phyloP scores from a whole-genome alignment of 2,113 vertebrate genomes.

The Anolis carolinensis region DNA sequence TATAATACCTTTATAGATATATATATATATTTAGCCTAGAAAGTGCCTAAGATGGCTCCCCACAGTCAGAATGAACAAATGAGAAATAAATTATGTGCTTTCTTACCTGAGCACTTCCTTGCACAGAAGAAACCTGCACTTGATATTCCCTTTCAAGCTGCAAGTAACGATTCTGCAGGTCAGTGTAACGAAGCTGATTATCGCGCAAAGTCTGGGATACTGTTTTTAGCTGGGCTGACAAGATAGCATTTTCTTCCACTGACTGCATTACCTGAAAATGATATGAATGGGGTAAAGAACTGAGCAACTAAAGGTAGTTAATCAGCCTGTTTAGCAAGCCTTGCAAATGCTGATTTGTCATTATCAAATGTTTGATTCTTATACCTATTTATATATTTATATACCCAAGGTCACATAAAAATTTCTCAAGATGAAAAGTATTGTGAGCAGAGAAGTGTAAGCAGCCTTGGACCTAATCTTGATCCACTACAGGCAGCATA shows the following conservation, averaged over 20 bases:
- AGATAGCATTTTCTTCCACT: conserved; percentile 78
- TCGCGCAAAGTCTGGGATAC: conserved; percentile 84
- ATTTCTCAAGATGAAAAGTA: too few relatives aligned
- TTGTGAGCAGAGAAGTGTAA: too few relatives aligned
- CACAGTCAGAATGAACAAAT: background rate
- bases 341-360: too few relatives aligned
- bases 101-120: conserved; percentile 60
- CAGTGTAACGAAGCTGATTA: conserved; percentile 74
- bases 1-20: too few relatives aligned
- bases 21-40: too few relatives aligned
- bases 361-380: too few relatives aligned
- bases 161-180: conserved; percentile 80
- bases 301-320: background rate
- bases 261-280: conserved; percentile 78
- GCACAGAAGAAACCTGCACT: conserved; percentile 58
- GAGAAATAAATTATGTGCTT: background rate
- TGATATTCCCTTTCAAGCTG: conserved; percentile 80
- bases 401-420: too few relatives aligned
- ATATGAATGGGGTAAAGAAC: background rate
- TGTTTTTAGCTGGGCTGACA: conserved; percentile 79
- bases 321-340: too few relatives aligned
- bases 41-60: background rate
- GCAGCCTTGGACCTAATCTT: too few relatives aligned
- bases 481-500: too few relatives aligned
- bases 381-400: too few relatives aligned